phyloP scores from a whole-genome alignment of 2,888 invertebrate genomes.

The Thereva unica region DNA sequence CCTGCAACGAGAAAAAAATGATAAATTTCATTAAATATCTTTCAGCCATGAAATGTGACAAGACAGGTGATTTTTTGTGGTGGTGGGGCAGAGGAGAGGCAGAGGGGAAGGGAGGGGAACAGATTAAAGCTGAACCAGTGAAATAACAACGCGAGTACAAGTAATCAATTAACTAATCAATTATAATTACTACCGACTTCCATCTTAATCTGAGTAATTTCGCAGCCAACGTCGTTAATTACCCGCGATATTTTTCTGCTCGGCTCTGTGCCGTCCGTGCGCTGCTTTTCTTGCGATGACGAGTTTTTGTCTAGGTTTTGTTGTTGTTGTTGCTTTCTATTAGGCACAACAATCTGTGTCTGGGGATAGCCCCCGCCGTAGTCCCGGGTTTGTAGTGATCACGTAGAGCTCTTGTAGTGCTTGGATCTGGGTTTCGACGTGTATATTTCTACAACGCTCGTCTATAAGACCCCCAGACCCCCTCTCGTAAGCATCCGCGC shows the following conservation, averaged over 20 bases:
- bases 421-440: too few species aligned
- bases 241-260: constrained; percentile 9
- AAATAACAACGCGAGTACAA: background rate
- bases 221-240: constrained; percentile 20
- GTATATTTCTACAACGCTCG: too few species aligned
- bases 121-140: too few species aligned
- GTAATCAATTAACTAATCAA: constrained; percentile 29
- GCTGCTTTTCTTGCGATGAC: too few species aligned
- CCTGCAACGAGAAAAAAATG: constrained; percentile 15
- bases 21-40: constrained; percentile 19
- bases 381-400: too few species aligned
- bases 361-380: too few species aligned
- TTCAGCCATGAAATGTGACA: background rate
- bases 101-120: background rate
- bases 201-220: constrained; percentile 6
- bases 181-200: constrained; percentile 27
- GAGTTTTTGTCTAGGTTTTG: too few species aligned
- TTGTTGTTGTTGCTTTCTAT: too few species aligned
- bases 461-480: too few species aligned
- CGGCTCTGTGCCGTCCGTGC: background rate
- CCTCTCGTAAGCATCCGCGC: too few species aligned
- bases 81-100: constrained; percentile 2
- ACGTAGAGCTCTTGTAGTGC: too few species aligned
- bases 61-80: background rate
- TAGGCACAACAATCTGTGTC: too few species aligned